A percentile compares a stretch with the other conserved stretches of the same genome.
Conservation (phyloP, 2,113 vertebrate genomes). For the Cricetomys ansorgei region DNA sequence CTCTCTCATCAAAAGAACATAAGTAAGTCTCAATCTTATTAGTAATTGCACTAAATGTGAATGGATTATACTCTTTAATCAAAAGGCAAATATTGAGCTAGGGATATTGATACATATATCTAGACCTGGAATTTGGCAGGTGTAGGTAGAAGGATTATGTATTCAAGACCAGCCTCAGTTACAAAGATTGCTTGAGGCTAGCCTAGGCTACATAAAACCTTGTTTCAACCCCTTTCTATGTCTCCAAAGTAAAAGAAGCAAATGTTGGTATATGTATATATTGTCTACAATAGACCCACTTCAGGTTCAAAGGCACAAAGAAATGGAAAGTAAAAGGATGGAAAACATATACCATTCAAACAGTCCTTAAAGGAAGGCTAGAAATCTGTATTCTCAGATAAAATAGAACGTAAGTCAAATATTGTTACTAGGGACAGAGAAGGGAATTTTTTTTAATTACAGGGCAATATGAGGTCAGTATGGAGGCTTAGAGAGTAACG, state of each 20-base stretch:
- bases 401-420: background rate
- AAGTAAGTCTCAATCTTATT: background rate
- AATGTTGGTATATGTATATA: background rate
- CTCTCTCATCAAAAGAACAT: background rate
- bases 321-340: background rate
- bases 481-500: background rate
- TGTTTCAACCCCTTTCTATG: background rate
- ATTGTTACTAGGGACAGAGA: background rate
- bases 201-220: background rate
- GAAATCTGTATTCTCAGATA: background rate
- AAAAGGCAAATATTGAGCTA: background rate
- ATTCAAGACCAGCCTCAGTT: background rate
- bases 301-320: constrained; percentile 20
- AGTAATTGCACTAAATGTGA: background rate
- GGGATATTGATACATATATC: background rate
- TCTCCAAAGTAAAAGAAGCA: background rate
- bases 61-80: background rate
- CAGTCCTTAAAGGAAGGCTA: background rate
- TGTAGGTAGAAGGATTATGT: background rate
- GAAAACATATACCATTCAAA: background rate
- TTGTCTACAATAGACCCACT: background rate
- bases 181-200: no score
- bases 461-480: background rate
- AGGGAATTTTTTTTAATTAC: background rate
- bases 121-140: background rate